Evolutionary conservation across 2,888 invertebrate species (phyloP).

Genomic region (Synanthedon tipuliformis): DNA sequence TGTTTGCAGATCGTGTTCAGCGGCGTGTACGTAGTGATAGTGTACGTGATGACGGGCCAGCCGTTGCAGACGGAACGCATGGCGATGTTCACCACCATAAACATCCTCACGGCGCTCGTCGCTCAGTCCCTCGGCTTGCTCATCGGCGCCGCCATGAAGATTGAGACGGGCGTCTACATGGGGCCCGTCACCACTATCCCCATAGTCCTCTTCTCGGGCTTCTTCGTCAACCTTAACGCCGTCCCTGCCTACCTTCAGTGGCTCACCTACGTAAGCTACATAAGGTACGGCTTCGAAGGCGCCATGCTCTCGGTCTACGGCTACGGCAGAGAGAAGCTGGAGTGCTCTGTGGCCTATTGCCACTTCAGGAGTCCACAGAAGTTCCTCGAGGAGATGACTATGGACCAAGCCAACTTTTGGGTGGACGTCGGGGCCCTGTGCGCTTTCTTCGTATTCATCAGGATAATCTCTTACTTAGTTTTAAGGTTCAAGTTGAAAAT

Average conservation of each 20-base stretch:
- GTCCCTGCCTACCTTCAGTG: slow-evolving; percentile 90
- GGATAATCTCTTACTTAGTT: slow-evolving; percentile 84
- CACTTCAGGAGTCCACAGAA: slow-evolving; percentile 84
- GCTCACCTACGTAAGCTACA: slow-evolving; percentile 91
- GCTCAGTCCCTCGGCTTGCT: slow-evolving; percentile 92
- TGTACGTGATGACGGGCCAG: slow-evolving; percentile 96
- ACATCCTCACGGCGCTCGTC: slow-evolving; percentile 87
- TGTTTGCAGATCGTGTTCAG: slow-evolving; percentile 82
- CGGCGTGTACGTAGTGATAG: slow-evolving; percentile 87
- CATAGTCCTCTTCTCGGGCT: slow-evolving; percentile 92
- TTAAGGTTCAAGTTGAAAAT: slow-evolving; percentile 81
- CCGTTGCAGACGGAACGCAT: slow-evolving; percentile 89
- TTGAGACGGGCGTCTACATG: slow-evolving; percentile 81
- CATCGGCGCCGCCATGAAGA: slow-evolving; percentile 91
- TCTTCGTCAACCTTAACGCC: slow-evolving; percentile 92
- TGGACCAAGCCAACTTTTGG: slow-evolving; percentile 83
- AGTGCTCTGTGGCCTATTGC: slow-evolving; percentile 86
- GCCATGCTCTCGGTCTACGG: slow-evolving; percentile 93
- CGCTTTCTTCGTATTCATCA: slow-evolving; percentile 82
- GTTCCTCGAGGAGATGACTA: slow-evolving; percentile 87
- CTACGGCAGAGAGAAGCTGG: slow-evolving; percentile 81
- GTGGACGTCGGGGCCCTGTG: slow-evolving; percentile 85
- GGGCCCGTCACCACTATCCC: slow-evolving; percentile 94
- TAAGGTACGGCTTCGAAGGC: slow-evolving; percentile 91
- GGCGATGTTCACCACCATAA: slow-evolving; percentile 79